phyloP scores from a whole-genome alignment of 2,113 vertebrate species.

The Psophia crepitans region DNA sequence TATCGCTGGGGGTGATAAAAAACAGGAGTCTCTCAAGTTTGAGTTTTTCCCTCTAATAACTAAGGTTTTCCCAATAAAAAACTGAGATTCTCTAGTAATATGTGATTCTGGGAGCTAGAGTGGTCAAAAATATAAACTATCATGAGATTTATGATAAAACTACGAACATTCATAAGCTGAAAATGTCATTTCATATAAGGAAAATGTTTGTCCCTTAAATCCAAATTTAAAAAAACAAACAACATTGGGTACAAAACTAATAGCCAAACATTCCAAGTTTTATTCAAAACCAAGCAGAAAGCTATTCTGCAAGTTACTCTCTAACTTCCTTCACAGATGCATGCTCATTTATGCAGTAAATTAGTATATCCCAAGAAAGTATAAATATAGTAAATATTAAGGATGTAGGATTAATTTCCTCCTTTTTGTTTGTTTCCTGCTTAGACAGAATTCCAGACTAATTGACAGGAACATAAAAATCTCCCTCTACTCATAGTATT shows the following conservation, averaged over 20 bases:
- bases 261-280: neutral
- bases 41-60: neutral
- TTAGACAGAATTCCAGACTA: conserved; percentile 37
- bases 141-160: neutral
- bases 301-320: neutral
- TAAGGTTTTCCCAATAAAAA: neutral
- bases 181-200: neutral
- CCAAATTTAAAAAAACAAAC: neutral
- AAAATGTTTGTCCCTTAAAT: neutral
- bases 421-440: neutral
- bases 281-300: conserved; percentile 4
- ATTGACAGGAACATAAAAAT: conserved; percentile 56
- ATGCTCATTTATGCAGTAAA: neutral
- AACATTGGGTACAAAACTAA: neutral
- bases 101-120: neutral
- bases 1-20: neutral
- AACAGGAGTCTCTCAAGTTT: neutral
- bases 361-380: neutral
- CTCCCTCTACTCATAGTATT: conserved; percentile 38
- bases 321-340: neutral
- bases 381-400: neutral
- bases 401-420: neutral
- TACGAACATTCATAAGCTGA: neutral
- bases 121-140: neutral
- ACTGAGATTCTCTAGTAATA: neutral